Evolutionary conservation across 1,140 invertebrate genomes (phyloP), one percentile per base, ranked within the genome.

Genomic region (Bicyclus anynana): DNA sequence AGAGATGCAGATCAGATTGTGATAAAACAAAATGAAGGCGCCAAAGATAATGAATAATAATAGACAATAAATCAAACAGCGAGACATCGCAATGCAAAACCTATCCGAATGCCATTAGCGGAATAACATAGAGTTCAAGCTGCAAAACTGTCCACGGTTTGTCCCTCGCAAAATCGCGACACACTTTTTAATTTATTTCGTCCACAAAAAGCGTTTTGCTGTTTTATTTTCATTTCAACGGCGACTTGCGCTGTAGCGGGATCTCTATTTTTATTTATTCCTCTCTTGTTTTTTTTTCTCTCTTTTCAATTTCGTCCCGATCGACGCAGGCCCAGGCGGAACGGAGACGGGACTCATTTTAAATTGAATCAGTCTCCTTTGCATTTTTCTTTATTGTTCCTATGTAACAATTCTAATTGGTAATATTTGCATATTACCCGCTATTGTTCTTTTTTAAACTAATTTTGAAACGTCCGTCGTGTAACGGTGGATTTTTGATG

Each of bases 261-360:
- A 84, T 85, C 80, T 86, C 83, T 88, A 88, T 88, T 88, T 88
- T 88, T 88, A 87, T 88, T 88, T 88, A 85, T 85, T 86, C 76
- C 77, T 50, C 67, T 75, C 68, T 64, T 67, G 51, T 48, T 61
- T 74, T 77, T 82, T 84, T 81, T 69, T 71, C 65, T 74, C 62
- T 82, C 59, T 84, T 88, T 88, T 88, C 80, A 86, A 85, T 88
- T 88, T 84, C 73, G 76, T 74, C 68, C 67, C 79, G 75, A 86
- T 86, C 82, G 82, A 82, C 78, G 75, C 68, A 68, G 76, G 72
- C 68, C 79, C 72, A 69, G 65, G 71, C 72, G 77, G 75, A 84
- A 84, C 81, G 78, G 74, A 84, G 79, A 84, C 80, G 73, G 75
- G 78, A 83, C 83, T 85, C 77, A 88, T 88, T 88, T 88, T 79